Evolutionary conservation across 1,140 invertebrate genomes (phyloP), one percentile per base, ranked within the genome.

Genomic region (Solenopsis invicta): DNA sequence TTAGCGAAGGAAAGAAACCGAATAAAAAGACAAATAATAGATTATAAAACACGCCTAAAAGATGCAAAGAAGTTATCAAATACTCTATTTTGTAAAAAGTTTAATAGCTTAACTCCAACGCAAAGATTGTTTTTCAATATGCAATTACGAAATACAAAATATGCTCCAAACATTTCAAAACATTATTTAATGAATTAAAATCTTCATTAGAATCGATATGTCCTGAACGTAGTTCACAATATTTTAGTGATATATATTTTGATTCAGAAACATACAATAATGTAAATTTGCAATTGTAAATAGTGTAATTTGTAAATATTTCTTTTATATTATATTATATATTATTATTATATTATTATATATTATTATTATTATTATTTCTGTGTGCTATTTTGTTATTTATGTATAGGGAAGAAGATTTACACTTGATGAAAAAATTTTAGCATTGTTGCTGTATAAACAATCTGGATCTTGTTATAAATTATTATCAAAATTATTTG

Each of bases 391-490:
- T n/a, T n/a, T n/a, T 29, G 29, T 29, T 2, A 29, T 29, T 29
- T 29, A 29, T 29, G 8, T 71, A 50, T 52, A 72, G 69, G 69
- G 24, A 34, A 72, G 45, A 29, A 54, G 24, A 52, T 72, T 52
- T 48, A 72, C 24, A 1, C 6, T 72, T 0, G 21, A 52, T 29
- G 48, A 72, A 52, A 72, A 72, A 50, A n/a, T 54, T 52, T 29
- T 72, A 10, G 24, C 24, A 34, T 10, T 72, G 10, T 72, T 48
- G 34, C 3, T 72, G 3, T 72, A 52, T 34, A 72, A 72, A 54
- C 21, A 72, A 72, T 72, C 21, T 72, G 21, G 24, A 16, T 18
- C 45, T 72, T 50, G 48, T 52, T 72, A 72, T 18, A 72, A 52
- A 12, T 13, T 72, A 5, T 4, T 72, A 50, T 29, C 45, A 72